These are phyloP conservation scores for Limanda limanda DNA, from an alignment of 2,113 vertebrate species.

Conservation along the genomic window DNA sequence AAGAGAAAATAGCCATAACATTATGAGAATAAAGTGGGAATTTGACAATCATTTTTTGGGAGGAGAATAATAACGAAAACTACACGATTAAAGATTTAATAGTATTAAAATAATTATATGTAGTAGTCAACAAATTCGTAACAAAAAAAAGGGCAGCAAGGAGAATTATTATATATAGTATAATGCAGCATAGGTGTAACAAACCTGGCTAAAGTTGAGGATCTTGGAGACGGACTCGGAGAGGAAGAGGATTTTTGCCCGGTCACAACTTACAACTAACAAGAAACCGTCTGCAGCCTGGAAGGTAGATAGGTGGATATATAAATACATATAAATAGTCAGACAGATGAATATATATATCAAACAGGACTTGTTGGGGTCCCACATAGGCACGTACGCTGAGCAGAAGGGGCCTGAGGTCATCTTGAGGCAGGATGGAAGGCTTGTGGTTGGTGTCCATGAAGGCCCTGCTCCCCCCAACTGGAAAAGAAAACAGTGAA, in stretches of 20 bases:
- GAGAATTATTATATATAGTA: too few species aligned
- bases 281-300: slow-evolving; percentile 96
- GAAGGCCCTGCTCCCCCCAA: slow-evolving; percentile 88
- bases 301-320: slow-evolving; percentile 1
- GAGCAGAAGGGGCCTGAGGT: slow-evolving; percentile 92
- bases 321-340: background rate
- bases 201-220: slow-evolving; percentile 94
- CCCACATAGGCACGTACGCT: slow-evolving; percentile 74
- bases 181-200: slow-evolving; percentile 15
- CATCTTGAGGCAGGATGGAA: slow-evolving; percentile 92
- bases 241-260: slow-evolving; percentile 96
- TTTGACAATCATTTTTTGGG: too few species aligned
- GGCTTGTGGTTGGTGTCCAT: slow-evolving; percentile 91
- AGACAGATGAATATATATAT: background rate
- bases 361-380: background rate
- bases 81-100: too few species aligned
- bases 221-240: slow-evolving; percentile 97
- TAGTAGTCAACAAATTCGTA: too few species aligned
- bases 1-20: too few species aligned
- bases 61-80: too few species aligned
- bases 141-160: background rate
- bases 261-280: slow-evolving; percentile 95
- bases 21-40: too few species aligned
- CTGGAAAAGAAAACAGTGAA: slow-evolving; percentile 39
- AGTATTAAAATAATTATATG: too few species aligned